phyloP scores from a whole-genome alignment of 1,140 invertebrate species.

The Sycobia sp. region DNA sequence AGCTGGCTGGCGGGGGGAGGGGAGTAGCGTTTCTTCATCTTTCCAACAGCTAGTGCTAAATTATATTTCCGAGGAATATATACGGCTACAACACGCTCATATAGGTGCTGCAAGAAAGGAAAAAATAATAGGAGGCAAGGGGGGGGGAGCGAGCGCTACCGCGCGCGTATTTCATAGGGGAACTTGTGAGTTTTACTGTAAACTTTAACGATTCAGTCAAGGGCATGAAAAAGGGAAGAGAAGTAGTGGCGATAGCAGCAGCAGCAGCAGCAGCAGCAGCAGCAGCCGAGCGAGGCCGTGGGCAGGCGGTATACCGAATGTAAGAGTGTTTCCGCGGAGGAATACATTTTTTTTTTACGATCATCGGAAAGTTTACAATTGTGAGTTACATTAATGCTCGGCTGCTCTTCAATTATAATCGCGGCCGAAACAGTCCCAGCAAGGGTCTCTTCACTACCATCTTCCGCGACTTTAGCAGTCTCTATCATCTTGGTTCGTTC shows the following conservation, averaged over 20 bases:
- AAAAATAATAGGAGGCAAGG: neutral
- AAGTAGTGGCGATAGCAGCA: neutral
- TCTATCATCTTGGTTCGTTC: too few relatives aligned
- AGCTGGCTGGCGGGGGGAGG: too few relatives aligned
- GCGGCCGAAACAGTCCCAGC: too few relatives aligned
- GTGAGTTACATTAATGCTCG: slow-evolving; percentile 3
- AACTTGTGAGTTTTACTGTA: slow-evolving; percentile 6
- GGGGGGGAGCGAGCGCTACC: neutral
- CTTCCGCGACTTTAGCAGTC: too few relatives aligned
- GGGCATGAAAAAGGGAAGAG: neutral
- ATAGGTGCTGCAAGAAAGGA: too few relatives aligned
- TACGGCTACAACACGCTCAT: neutral
- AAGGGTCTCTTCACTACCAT: too few relatives aligned
- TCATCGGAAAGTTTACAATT: slow-evolving; percentile 21
- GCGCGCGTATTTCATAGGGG: slow-evolving; percentile 16
- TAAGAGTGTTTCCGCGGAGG: neutral
- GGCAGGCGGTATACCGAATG: slow-evolving; percentile 9
- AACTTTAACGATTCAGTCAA: slow-evolving; percentile 26
- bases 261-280: too few relatives aligned
- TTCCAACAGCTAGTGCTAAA: neutral
- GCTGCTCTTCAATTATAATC: slow-evolving; percentile 13
- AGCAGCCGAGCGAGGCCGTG: too few relatives aligned
- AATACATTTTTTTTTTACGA: slow-evolving; percentile 27
- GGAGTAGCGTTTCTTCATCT: slow-evolving; percentile 23
- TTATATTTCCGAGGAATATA: slow-evolving; percentile 21